Percentiles rank a stretch among this genome's conserved stretches.
These are phyloP conservation scores for Prolemur simus DNA, from an alignment of 2,113 vertebrate genomes.

Conservation along the genomic window DNA sequence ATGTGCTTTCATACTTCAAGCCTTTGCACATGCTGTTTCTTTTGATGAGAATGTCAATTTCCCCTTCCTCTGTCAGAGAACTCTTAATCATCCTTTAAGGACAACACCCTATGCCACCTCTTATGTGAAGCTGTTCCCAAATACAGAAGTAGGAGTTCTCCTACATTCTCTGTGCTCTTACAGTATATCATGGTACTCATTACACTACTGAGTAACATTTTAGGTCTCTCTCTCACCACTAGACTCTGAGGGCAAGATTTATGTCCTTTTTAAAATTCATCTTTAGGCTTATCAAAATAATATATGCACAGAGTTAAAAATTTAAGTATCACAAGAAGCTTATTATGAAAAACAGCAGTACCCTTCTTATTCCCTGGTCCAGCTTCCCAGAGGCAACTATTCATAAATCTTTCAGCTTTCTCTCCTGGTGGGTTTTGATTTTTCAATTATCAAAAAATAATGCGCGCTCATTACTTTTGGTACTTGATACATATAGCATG, in stretches of 20 bases:
- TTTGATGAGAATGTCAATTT: neutral
- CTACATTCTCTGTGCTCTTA: neutral
- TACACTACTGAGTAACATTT: neutral
- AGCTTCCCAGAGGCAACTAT: neutral
- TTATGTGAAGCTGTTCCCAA: neutral
- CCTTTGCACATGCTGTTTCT: neutral
- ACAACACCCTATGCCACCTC: neutral
- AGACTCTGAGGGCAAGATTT: neutral
- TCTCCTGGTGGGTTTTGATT: neutral
- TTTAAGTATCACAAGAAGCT: neutral
- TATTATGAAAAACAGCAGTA: neutral
- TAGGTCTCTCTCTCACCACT: neutral
- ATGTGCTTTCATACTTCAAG: neutral
- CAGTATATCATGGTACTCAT: neutral
- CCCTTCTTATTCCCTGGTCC: neutral
- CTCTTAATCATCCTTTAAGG: neutral
- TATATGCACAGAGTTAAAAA: neutral
- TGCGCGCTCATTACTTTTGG: neutral
- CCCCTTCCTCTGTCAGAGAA: neutral
- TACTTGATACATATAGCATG: neutral
- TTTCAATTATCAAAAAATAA: neutral
- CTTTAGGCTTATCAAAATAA: neutral
- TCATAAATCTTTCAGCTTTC: neutral
- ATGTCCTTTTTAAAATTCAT: neutral
- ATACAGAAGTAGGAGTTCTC: neutral